These are phyloP conservation scores for Orthonevra nobilis DNA, from an alignment of 2,888 invertebrate genomes.

Conservation along the genomic window DNA sequence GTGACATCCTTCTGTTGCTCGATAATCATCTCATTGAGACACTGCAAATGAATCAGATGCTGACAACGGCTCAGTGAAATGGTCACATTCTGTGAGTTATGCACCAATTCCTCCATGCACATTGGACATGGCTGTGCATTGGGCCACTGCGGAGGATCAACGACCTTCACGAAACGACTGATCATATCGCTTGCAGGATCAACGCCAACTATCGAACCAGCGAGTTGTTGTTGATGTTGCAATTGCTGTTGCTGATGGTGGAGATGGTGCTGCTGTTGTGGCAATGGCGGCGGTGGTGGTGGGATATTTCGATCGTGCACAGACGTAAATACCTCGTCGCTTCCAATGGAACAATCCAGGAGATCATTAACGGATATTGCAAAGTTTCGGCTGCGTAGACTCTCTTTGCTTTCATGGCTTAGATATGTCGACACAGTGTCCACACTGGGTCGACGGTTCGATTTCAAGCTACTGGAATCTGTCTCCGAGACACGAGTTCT, in stretches of 20 bases:
- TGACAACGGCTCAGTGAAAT: conserved; percentile 87
- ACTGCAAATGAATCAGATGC: conserved; percentile 90
- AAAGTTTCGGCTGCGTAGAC: conserved; percentile 82
- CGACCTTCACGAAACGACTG: conserved; percentile 86
- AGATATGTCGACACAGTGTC: conserved; percentile 94
- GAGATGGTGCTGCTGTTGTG: conserved; percentile 70
- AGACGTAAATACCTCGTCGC: conserved; percentile 85
- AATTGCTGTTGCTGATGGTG: conserved; percentile 73
- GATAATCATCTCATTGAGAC: conserved; percentile 88
- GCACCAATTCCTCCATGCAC: conserved; percentile 83
- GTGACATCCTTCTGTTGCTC: conserved; percentile 82
- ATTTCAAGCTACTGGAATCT: conserved; percentile 85
- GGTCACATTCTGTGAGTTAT: conserved; percentile 81
- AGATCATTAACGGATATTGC: conserved; percentile 84
- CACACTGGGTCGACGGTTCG: conserved; percentile 89
- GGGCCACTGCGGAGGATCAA: conserved; percentile 84
- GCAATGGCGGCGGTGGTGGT: conserved; percentile 74
- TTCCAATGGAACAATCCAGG: conserved; percentile 86
- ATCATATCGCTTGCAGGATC: conserved; percentile 82
- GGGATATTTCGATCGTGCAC: conserved; percentile 72
- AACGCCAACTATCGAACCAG: conserved; percentile 81
- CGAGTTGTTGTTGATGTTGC: conserved; percentile 76
- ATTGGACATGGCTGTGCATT: conserved; percentile 88
- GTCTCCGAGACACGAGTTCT: conserved; percentile 80
- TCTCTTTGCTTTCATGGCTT: conserved; percentile 90